phyloP scores from a whole-genome alignment of 2,113 vertebrate genomes.

The Dermatemys mawii region DNA sequence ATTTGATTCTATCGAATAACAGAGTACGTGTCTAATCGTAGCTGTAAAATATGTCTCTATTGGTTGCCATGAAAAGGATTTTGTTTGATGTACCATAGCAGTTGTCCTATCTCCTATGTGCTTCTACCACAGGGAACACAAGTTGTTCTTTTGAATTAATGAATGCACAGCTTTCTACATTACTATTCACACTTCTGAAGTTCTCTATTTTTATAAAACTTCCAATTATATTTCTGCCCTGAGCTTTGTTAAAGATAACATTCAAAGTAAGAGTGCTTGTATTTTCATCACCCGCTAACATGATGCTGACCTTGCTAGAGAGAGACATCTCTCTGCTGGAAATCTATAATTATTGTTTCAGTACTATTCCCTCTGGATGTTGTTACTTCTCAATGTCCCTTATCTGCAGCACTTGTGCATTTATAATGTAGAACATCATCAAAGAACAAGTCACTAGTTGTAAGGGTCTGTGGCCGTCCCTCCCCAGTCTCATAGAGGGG shows the following conservation, averaged over 20 bases:
- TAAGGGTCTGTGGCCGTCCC: too few species aligned
- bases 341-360: constrained; percentile 19
- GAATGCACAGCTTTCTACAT: not conserved
- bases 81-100: not conserved
- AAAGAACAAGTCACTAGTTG: not conserved
- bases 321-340: constrained; percentile 41
- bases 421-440: constrained; percentile 10
- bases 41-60: not conserved
- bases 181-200: not conserved
- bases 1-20: not conserved
- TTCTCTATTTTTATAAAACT: not conserved
- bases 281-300: constrained; percentile 23
- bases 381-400: constrained; percentile 1
- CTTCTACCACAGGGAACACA: not conserved
- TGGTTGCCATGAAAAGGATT: not conserved
- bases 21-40: not conserved
- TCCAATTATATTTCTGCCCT: not conserved
- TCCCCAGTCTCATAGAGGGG: too few species aligned
- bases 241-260: constrained; percentile 29
- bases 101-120: not conserved
- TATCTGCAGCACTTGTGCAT: not conserved
- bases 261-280: constrained; percentile 11
- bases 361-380: constrained; percentile 18
- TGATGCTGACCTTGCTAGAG: constrained; percentile 33
- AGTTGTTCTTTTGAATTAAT: not conserved